Base-by-base conservation (phyloP, 2,113 vertebrate species). In the Heteronetta atricapilla region DNA sequence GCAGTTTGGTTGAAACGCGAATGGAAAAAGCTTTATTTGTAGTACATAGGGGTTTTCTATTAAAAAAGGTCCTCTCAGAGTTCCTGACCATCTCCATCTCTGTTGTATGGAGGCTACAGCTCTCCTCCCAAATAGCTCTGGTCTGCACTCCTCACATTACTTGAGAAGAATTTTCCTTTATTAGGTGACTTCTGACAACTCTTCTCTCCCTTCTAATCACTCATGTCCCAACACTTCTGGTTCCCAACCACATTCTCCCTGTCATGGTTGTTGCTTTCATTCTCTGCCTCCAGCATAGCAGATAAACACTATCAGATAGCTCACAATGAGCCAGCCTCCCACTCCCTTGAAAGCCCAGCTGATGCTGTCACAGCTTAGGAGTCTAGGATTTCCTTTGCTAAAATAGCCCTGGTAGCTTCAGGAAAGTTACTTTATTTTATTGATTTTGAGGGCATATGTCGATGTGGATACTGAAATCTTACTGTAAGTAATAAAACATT, bases 391-490 rank as follows among this genome's bases (percentile, higher is more conserved):
- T 89, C 48, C 28, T 56, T 84, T 86, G 72, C 56, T 88, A 75
- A 75, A 94, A 50, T 40, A 82, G 56, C 28, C 52, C 66, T 89
- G 69, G 92, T 64, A 87, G 70, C 56, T 93, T 75, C 81, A 84
- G 34, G 29, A 4, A 91, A 94, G 38, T 84, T 84, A 89, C 8
- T 68, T 82, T 93, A 72, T 93, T 96, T 96, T 95, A 94, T 91
- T 94, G 84, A 94, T 96, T 95, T 73, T 38, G 46, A 94, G 53
- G 14, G 48, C 62, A 56, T 60, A 78, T 60, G 66, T 10, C 79
- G 13, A 67, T 28, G 29, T 16, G 53, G 53, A 8, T 64, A 40
- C 26, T 40, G 36, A 40, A 93, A 33, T 59, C 73, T 38, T 87
- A 80, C 58, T 68, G 14, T 56, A 90, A 90, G 36, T 79, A 86